These are phyloP conservation scores for Limenitis arthemis DNA, from an alignment of 2,888 invertebrate species.

Conservation along the genomic window DNA sequence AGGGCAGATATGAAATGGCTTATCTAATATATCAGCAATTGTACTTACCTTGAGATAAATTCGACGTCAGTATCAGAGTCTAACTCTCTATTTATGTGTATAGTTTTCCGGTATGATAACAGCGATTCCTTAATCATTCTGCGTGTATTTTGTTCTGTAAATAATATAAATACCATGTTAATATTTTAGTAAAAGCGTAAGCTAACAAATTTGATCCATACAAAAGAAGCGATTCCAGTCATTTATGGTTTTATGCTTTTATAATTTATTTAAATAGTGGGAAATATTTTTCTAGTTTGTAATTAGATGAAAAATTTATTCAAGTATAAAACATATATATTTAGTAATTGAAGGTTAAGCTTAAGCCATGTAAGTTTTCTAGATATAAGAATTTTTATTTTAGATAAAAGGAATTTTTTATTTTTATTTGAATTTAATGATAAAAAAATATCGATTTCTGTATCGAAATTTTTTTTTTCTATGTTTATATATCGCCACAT, in stretches of 20 bases:
- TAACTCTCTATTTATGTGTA: slow-evolving; percentile 46
- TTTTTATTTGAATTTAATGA: no score
- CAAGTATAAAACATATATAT: no score
- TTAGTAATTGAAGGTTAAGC: no score
- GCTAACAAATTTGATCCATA: no score
- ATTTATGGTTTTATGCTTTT: no score
- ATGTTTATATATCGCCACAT: no score
- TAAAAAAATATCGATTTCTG: no score
- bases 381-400: neutral
- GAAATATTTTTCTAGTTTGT: no score
- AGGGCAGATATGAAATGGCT: neutral
- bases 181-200: neutral
- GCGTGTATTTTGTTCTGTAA: slow-evolving; percentile 30
- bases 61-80: slow-evolving; percentile 65
- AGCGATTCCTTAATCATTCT: slow-evolving; percentile 43
- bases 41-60: slow-evolving; percentile 39
- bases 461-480: no score
- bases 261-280: no score
- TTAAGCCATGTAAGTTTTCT: neutral
- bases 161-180: slow-evolving; percentile 19
- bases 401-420: neutral
- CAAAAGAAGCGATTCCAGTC: no score
- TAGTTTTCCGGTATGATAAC: slow-evolving; percentile 45
- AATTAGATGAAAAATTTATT: no score
- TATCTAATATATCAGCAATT: neutral